A percentile compares a stretch with the other conserved stretches of the same genome.
Conservation (phyloP, 2,113 vertebrate species). For the Carassius carassius region DNA sequence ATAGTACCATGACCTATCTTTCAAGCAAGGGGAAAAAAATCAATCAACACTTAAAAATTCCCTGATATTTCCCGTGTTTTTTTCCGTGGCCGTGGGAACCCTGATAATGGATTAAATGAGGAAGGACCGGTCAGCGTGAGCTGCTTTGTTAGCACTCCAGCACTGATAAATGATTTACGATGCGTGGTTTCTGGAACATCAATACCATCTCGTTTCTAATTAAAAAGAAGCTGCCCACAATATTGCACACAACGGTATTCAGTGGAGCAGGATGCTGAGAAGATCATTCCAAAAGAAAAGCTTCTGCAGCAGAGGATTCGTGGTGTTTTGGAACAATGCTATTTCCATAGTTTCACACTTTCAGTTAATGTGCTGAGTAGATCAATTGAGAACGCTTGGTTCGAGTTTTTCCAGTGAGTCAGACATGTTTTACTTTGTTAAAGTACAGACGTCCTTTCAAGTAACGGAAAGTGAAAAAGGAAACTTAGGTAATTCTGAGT, state of each 20-base stretch:
- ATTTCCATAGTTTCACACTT: neutral
- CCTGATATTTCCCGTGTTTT: neutral
- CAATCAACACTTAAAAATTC: neutral
- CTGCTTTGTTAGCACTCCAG: conserved; percentile 75
- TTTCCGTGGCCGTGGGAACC: conserved; percentile 48
- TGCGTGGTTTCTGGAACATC: conserved; percentile 72
- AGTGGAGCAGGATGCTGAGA: conserved; percentile 68
- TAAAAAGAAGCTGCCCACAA: conserved; percentile 76
- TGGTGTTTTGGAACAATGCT: neutral
- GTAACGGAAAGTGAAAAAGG: conserved; percentile 40
- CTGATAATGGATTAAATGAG: conserved; percentile 66
- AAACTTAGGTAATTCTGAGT: conserved; percentile 45
- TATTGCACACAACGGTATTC: conserved; percentile 57
- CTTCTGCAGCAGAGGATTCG: neutral
- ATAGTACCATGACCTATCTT: neutral
- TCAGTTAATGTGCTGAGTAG: conserved; percentile 50
- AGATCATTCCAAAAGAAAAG: conserved; percentile 69
- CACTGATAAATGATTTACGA: conserved; percentile 78
- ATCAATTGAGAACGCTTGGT: conserved; percentile 61
- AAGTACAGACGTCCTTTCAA: conserved; percentile 1
- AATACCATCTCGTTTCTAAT: conserved; percentile 79
- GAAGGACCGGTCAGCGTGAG: conserved; percentile 50
- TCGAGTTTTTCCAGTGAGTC: conserved; percentile 52
- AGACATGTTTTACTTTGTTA: conserved; percentile 54
- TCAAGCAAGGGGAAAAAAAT: neutral